phyloP scores from a whole-genome alignment of 2,888 invertebrate genomes.

The Drosophila emarginata region DNA sequence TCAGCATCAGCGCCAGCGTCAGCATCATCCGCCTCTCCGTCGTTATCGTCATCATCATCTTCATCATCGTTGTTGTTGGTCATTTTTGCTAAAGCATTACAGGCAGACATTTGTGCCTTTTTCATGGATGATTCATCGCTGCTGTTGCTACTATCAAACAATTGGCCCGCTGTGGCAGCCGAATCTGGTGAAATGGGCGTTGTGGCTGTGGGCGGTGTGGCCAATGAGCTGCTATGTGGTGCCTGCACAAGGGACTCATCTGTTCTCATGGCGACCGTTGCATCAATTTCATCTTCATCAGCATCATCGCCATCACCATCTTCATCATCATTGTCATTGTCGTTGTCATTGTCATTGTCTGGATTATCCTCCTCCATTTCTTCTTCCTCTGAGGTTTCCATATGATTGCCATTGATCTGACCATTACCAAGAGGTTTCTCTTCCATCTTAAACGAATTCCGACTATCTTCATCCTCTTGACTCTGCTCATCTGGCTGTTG shows the following conservation, averaged over 20 bases:
- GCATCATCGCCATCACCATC: slow-evolving; percentile 29
- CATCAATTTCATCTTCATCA: slow-evolving; percentile 24
- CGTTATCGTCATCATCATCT: slow-evolving; percentile 22
- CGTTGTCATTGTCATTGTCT: slow-evolving; percentile 3
- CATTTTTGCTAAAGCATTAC: slow-evolving; percentile 76
- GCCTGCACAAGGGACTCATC: slow-evolving; percentile 54
- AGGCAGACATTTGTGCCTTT: slow-evolving; percentile 78
- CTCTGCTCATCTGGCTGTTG: not conserved
- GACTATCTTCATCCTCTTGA: slow-evolving; percentile 5
- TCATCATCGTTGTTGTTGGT: slow-evolving; percentile 40
- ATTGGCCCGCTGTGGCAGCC: slow-evolving; percentile 78
- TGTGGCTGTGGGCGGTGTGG: slow-evolving; percentile 73
- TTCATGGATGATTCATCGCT: slow-evolving; percentile 78
- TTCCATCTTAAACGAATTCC: not conserved
- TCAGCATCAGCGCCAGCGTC: slow-evolving; percentile 27
- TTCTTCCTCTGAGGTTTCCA: slow-evolving; percentile 7
- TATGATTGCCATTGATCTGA: slow-evolving; percentile 14
- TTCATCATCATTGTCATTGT: slow-evolving; percentile 20
- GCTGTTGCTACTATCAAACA: slow-evolving; percentile 80
- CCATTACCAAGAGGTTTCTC: slow-evolving; percentile 7
- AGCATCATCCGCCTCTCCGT: slow-evolving; percentile 22
- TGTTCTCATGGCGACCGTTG: not conserved
- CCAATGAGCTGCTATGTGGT: slow-evolving; percentile 68
- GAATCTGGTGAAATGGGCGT: slow-evolving; percentile 79
- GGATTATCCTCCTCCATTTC: slow-evolving; percentile 17